Evolutionary conservation across 2,113 vertebrate genomes (phyloP), one percentile per base, ranked within the genome.

Genomic region (Hypanus sabinus): DNA sequence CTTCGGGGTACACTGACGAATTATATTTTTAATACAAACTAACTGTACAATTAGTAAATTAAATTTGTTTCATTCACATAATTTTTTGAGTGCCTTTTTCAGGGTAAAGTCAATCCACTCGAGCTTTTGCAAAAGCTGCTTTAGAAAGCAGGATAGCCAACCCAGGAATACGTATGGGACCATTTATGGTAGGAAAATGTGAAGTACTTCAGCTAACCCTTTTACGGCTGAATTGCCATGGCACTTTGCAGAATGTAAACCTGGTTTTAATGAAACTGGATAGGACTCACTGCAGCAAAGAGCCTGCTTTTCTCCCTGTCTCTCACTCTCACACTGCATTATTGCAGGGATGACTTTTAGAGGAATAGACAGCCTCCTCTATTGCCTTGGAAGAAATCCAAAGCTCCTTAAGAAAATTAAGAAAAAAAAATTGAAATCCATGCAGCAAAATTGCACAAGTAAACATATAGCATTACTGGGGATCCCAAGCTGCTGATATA

Each of bases 331-430:
- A 55, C 24, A 93, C 68, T 93, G 20, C 38, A 55, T 75, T 22
- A 33, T 65, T 33, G 30, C 30, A 95, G 95, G 94, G 95, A 95
- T 95, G 95, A 76, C 96, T 95, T 95, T 96, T 94, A 96, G 95
- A 88, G 57, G 95, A 94, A 94, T 95, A 95, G 96, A 96, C 95
- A 95, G 94, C 95, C 73, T 7, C 94, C 85, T 95, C 16, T 62
- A 95, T 96, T 96, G 71, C 96, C 96, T 95, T 95, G 96, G 94
- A 95, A 95, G 94, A 95, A 95, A 95, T 95, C 95, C 95, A 95
- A 95, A 95, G 95, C 91, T 94, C 94, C 60, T 94, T 91, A 94
- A 94, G 95, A 95, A 95, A 94, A 94, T 96, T 94, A 95, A 95
- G 94, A 95, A 77, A 46, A 94, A 95, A 46, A 94, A 94, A 94